phyloP scores from a whole-genome alignment of 2,113 vertebrate genomes.

The Tragelaphus imberbis region DNA sequence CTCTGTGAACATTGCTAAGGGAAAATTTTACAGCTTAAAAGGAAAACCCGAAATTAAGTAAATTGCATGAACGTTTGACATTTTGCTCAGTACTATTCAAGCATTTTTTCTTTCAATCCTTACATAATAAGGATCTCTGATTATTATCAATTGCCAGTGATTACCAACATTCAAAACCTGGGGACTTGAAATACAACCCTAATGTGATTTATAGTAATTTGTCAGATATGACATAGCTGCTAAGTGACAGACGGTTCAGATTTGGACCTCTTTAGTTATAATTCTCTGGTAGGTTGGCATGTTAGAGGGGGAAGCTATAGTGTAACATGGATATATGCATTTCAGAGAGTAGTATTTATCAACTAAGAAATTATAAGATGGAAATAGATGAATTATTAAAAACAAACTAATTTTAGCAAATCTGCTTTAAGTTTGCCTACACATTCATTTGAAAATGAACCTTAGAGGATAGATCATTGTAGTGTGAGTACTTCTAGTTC shows the following conservation, averaged over 20 bases:
- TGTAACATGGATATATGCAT: not conserved
- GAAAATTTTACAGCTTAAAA: constrained; percentile 30
- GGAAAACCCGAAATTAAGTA: constrained; percentile 11
- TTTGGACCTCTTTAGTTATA: not conserved
- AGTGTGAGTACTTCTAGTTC: not conserved
- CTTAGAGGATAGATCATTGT: not conserved
- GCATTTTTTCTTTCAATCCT: not conserved
- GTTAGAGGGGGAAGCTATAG: not conserved
- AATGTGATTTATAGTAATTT: not conserved
- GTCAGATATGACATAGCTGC: not conserved
- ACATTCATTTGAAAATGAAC: not conserved
- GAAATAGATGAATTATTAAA: not conserved
- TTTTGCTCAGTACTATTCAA: not conserved
- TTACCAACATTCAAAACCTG: not conserved
- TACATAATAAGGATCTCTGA: not conserved
- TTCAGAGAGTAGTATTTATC: not conserved
- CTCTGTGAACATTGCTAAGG: constrained; percentile 42
- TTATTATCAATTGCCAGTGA: not conserved
- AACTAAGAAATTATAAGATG: not conserved
- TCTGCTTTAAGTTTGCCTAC: not conserved
- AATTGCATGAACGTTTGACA: not conserved
- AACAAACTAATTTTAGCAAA: not conserved
- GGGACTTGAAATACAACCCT: not conserved
- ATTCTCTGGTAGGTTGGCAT: not conserved
- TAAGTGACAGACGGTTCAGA: not conserved